Evolutionary conservation across 2,113 vertebrate genomes (phyloP).

Genomic region (Girardinichthys multiradiatus): DNA sequence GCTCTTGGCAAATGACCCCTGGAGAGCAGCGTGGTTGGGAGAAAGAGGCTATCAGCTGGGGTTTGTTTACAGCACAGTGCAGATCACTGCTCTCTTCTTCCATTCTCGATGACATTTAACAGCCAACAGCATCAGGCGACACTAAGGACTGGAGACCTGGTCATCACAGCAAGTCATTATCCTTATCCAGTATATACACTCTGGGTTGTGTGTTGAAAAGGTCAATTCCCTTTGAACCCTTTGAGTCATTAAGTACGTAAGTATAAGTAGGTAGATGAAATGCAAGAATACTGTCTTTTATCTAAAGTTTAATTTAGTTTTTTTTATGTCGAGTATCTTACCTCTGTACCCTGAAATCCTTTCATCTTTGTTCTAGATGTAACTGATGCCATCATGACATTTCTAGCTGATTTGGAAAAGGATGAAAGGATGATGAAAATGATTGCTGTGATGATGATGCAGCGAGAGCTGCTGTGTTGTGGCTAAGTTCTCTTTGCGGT

Average conservation of each 20-base stretch:
- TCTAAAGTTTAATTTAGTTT: background rate
- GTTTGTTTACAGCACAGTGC: conserved; percentile 2
- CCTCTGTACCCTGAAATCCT: background rate
- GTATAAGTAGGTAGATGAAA: background rate
- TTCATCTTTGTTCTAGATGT: background rate
- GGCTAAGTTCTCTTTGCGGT: background rate
- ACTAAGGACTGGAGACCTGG: background rate
- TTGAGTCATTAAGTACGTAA: background rate
- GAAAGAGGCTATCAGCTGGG: background rate
- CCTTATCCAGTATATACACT: background rate
- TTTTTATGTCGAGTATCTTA: background rate
- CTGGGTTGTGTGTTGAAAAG: background rate
- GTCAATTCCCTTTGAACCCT: too few species aligned
- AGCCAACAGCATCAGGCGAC: background rate
- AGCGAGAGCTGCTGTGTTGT: conserved; percentile 15
- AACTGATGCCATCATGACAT: background rate
- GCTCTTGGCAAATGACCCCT: background rate
- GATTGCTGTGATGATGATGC: conserved; percentile 20
- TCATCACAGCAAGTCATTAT: background rate
- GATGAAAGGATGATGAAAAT: conserved; percentile 1
- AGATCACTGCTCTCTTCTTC: background rate
- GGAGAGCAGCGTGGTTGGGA: background rate
- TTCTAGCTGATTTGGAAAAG: conserved; percentile 1
- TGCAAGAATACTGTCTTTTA: background rate
- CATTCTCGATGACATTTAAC: background rate